Base-by-base conservation (phyloP, 2,888 invertebrate species). In the Ligdia adustata region DNA sequence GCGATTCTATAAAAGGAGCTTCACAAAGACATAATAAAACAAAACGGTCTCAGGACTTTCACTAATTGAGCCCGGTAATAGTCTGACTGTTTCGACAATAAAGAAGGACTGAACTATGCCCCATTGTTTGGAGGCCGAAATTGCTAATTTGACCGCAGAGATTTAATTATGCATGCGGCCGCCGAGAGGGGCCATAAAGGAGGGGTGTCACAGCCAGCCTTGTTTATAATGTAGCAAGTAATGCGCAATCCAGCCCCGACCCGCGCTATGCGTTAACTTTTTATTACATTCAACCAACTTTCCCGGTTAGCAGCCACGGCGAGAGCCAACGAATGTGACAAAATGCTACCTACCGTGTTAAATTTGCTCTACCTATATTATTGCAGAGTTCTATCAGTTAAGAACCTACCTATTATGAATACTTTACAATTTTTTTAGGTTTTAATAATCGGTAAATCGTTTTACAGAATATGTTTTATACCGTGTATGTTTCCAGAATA, bases 161-260 rank as follows among this genome's bases (percentile, higher is more conserved):
- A 89, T 88, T 89, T 88, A 89, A 90, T 90, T 90, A 90, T 89
- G 88, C 86, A 90, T 87, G 79, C 78, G 77, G 74, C 77, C 75
- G 73, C 69, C 64, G 76, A 74, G 80, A 72, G 76, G 79, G 77
- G 79, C 72, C 79, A 79, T 82, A 83, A 85, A 83, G 75, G 83
- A 78, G 80, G 82, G 79, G 79, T 84, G 85, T 85, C 86, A 82
- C 84, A 68, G 75, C 60, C 85, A 79, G 78, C 73, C 80, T 87
- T 87, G 86, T 88, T 87, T 87, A 87, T 88, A 87, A 88, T 88
- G 83, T 88, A 87, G 78, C 83, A 76, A 82, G 83, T 80, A 83
- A 86, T 81, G 83, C 82, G 81, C 82, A 80, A 82, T 82, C 81
- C 80, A 63, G 75, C 75, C 79, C 74, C 48, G 72, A 69, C 75